Percentiles rank a stretch among this genome's conserved stretches.
These are phyloP conservation scores for Acholoe squamosa DNA, from an alignment of 2,888 invertebrate species.

Conservation along the genomic window DNA sequence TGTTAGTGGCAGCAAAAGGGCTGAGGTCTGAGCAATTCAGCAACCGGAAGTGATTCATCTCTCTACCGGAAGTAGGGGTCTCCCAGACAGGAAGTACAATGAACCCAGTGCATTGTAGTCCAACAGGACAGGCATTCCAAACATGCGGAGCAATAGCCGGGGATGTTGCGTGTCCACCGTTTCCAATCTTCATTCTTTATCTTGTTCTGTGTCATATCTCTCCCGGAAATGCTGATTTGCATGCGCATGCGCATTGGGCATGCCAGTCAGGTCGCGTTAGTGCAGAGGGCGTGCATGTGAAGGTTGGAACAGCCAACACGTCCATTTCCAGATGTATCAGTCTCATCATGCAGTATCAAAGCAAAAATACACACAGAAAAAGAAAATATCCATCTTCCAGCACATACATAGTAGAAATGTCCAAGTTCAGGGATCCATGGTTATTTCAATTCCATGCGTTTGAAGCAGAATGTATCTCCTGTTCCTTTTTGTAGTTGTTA, in stretches of 20 bases:
- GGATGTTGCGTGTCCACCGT: background rate
- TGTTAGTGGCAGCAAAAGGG: slow-evolving; percentile 22
- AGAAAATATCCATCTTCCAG: too few species aligned
- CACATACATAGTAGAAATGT: too few species aligned
- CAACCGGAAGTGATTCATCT: slow-evolving; percentile 13
- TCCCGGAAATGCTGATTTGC: background rate
- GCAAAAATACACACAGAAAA: background rate
- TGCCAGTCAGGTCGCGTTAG: background rate
- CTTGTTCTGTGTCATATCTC: background rate
- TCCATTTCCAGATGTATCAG: background rate
- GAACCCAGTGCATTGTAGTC: background rate
- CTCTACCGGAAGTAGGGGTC: background rate
- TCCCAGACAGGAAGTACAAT: slow-evolving; percentile 10
- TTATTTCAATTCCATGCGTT: too few species aligned
- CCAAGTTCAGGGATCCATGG: too few species aligned
- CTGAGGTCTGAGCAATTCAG: background rate
- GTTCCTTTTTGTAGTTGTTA: too few species aligned
- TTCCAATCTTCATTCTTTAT: background rate
- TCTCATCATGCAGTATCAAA: slow-evolving; percentile 4
- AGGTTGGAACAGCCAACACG: background rate
- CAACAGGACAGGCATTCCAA: background rate
- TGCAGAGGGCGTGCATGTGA: background rate
- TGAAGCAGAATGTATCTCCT: too few species aligned
- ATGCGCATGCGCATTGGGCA: background rate
- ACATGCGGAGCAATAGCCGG: background rate